Evolutionary conservation across 2,113 vertebrate species (phyloP), one percentile per base, ranked within the genome.

Genomic region (Manacus vitellinus): DNA sequence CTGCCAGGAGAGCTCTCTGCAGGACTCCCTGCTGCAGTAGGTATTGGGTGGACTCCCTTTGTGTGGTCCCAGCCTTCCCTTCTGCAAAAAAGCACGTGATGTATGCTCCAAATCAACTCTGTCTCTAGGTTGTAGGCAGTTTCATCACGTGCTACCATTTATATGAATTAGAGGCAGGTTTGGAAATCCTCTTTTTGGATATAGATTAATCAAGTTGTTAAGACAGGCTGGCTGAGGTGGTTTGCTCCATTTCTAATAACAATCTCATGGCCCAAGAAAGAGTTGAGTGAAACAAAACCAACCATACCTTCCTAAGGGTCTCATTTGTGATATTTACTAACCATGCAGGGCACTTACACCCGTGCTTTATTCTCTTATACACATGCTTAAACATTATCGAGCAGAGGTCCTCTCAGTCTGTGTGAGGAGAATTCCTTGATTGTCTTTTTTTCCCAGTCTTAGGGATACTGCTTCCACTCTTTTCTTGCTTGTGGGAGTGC

Each of bases 1-100:
- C 65, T 66, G 61, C 96, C 97, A 97, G 97, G 70, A 97, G 97
- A 94, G 94, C 97, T 98, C 97, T 97, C 97, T 96, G 81, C 87
- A 95, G 95, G 67, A 94, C 54, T 49, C 96, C 41, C 30, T 47
- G 35, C 67, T 44, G 51, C 37, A 24, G 59, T 23, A 75, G 46
- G 46, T 56, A 28, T 37, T 8, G 49, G 22, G 33, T 51, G 62
- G 35, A 22, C 7, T 51, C 37, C 12, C 25, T 44, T 20, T 14
- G 31, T 18, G 61, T 14, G 39, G 16, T 52, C 54, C 58, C 31
- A 61, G 28, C 20, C 47, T 94, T 71, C 44, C 4, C 17, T 46
- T 22, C 58, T 44, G 14, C 21, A 6, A 41, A 16, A 84, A 80
- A 27, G 7, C 14, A 12, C 2, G 0, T 24, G 24, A 46, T 18